Base-by-base conservation (phyloP, 2,797 vertebrate species). In the Sebastes hubbsi region DNA sequence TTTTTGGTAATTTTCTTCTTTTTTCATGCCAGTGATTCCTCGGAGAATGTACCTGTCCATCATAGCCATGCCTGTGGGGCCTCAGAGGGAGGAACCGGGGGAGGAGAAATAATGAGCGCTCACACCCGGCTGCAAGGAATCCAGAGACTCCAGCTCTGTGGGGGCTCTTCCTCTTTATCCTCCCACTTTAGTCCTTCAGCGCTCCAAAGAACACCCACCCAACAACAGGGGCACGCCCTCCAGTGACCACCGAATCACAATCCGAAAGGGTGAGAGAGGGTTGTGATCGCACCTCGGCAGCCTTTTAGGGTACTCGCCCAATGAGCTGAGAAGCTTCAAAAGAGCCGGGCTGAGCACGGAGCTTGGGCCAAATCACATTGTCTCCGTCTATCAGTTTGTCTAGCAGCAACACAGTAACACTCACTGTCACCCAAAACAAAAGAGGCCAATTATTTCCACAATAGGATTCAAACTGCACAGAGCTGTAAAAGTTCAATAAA, bases 21-120 rank as follows among this genome's bases (percentile, higher is more conserved):
- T 87, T 88, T 88, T 77, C 81, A 76, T 83, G 84, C 85, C 79
- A 78, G 72, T 82, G 87, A 92, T 87, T 91, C 90, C 89, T 89
- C 70, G 18, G 89, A 91, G 86, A 88, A 88, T 83, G 84, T 89
- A 90, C 86, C 90, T 94, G 92, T 92, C 92, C 76, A 86, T 94
- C 94, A 94, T 1, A 55, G 61, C 46, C 7, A 20, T 8, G 81
- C 87, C 82, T 80, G 82, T 78, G 81, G 82, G 87, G 88, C 76
- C 78, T 87, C 14, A 2, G 61, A 66, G 11, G 80, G 63, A 76
- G 75, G 75, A 81, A 78, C 30, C 66, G 49, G 72, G 83, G 84
- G 84, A 78, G 81, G 78, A 83, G 82, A 87, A 89, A 91, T 92
- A 93, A 94, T 91, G 90, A 92, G 87, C 71, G 80, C 88, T 83